Evolutionary conservation across 2,888 invertebrate species (phyloP).

Genomic region (Schizotus pectinicornis): DNA sequence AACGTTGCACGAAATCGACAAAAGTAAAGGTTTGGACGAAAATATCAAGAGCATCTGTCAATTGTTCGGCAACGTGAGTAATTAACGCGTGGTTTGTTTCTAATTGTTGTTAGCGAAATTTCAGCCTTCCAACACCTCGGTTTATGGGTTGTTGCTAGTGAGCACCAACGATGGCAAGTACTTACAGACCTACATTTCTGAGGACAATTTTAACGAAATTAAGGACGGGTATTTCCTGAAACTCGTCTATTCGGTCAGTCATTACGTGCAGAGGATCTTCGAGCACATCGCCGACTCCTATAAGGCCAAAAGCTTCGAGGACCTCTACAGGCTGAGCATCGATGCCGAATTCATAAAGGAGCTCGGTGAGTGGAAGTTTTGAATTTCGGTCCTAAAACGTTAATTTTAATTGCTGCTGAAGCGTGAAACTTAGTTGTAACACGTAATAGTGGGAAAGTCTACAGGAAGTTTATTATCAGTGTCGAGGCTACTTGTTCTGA

Average conservation of each 20-base stretch:
- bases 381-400: too few relatives aligned
- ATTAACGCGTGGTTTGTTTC: slow-evolving; percentile 2
- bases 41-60: slow-evolving; percentile 41
- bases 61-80: slow-evolving; percentile 41
- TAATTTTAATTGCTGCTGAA: too few relatives aligned
- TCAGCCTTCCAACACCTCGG: slow-evolving; percentile 38
- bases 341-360: slow-evolving; percentile 52
- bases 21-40: slow-evolving; percentile 38
- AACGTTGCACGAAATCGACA: slow-evolving; percentile 45
- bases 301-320: slow-evolving; percentile 38
- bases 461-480: not conserved
- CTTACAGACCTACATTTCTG: slow-evolving; percentile 44
- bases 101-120: slow-evolving; percentile 11
- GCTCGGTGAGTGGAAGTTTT: slow-evolving; percentile 42
- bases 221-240: slow-evolving; percentile 51
- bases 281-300: slow-evolving; percentile 33
- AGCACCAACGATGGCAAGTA: slow-evolving; percentile 39
- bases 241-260: slow-evolving; percentile 48
- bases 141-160: slow-evolving; percentile 49
- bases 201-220: slow-evolving; percentile 47
- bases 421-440: too few relatives aligned
- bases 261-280: slow-evolving; percentile 46
- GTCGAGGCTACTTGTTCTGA: not conserved
- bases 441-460: too few relatives aligned
- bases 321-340: slow-evolving; percentile 43